Conservation (phyloP, 30 jellyfish, hydroid and myxozoan species). For the Pelagia noctiluca region DNA sequence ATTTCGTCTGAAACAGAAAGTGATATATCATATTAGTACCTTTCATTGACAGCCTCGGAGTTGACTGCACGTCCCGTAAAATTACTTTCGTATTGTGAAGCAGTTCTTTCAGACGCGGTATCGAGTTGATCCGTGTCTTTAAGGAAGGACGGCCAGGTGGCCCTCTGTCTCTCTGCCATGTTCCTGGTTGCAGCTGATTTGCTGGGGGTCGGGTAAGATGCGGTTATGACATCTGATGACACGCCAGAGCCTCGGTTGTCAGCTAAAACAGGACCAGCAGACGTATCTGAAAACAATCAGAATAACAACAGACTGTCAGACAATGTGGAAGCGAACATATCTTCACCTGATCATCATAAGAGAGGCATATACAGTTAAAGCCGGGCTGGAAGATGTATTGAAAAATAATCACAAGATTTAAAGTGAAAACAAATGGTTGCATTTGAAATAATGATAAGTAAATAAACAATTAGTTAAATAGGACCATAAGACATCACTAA, state of each 20-base stretch:
- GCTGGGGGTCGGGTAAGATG: slow-evolving; percentile 77
- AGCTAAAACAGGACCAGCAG: neutral
- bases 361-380: no score
- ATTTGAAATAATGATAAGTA: no score
- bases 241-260: neutral
- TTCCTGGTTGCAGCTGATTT: slow-evolving; percentile 63
- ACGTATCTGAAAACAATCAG: neutral
- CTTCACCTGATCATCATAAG: no score
- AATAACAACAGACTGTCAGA: no score
- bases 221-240: slow-evolving; percentile 59
- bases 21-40: no score
- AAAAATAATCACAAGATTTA: no score
- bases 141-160: slow-evolving; percentile 78
- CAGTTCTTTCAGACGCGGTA: slow-evolving; percentile 68
- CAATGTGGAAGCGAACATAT: no score
- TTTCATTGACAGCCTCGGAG: slow-evolving; percentile 12
- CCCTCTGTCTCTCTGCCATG: slow-evolving; percentile 64
- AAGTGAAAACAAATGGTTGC: no score
- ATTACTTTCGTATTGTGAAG: slow-evolving; percentile 57
- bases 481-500: no score
- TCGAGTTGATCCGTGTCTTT: slow-evolving; percentile 61
- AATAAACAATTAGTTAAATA: no score
- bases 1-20: no score
- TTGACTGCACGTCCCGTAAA: slow-evolving; percentile 38
- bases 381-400: no score